Evolutionary conservation across 2,888 invertebrate genomes (phyloP).

Genomic region (Busseola fusca): DNA sequence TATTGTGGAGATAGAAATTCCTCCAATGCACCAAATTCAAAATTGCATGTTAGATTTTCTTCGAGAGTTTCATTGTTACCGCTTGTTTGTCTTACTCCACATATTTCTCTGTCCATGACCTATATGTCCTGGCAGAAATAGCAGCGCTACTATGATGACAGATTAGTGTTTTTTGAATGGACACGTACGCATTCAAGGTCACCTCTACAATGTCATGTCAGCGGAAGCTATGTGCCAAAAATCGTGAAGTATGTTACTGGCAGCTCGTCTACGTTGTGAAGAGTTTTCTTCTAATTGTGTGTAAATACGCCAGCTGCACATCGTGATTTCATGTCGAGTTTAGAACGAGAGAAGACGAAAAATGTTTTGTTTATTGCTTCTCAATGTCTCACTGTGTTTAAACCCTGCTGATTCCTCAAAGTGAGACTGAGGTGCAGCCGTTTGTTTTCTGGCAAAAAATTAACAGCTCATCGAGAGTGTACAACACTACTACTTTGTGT

Average conservation of each 20-base stretch:
- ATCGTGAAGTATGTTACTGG: slow-evolving; percentile 33
- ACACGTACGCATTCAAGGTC: slow-evolving; percentile 36
- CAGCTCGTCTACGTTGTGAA: slow-evolving; percentile 14
- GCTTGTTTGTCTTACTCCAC: neutral
- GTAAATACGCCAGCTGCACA: slow-evolving; percentile 9
- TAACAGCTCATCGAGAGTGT: too few species aligned
- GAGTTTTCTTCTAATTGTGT: slow-evolving; percentile 24
- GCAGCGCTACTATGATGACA: slow-evolving; percentile 23
- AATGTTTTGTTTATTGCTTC: slow-evolving; percentile 1
- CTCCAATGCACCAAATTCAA: neutral
- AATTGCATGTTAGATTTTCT: neutral
- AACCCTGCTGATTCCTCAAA: neutral
- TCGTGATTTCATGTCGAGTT: slow-evolving; percentile 2
- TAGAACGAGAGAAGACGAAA: neutral
- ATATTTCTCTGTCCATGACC: slow-evolving; percentile 43
- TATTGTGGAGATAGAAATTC: neutral
- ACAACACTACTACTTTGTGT: too few species aligned
- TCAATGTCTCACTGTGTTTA: neutral
- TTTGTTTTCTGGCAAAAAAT: too few species aligned
- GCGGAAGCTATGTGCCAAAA: slow-evolving; percentile 51
- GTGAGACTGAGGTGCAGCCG: neutral
- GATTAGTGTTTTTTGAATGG: slow-evolving; percentile 51
- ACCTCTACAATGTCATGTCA: slow-evolving; percentile 47
- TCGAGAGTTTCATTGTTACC: neutral
- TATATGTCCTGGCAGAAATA: slow-evolving; percentile 28